Percentiles rank a stretch among this genome's conserved stretches.
Conservation (phyloP, 2,113 vertebrate genomes). For the Myrmecophaga tridactyla region DNA sequence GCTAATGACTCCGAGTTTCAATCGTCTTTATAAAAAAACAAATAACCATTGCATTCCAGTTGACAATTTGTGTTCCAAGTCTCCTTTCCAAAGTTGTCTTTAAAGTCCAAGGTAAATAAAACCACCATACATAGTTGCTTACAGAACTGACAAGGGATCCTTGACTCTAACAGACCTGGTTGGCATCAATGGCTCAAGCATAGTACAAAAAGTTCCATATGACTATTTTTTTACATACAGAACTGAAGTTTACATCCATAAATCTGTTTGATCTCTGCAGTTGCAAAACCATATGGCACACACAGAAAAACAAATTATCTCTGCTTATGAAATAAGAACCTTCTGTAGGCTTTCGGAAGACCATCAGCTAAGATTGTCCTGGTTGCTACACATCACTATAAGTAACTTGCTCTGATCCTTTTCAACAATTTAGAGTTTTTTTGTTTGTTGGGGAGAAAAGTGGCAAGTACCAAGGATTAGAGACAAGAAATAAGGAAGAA, state of each 20-base stretch:
- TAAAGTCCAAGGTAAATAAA: slow-evolving; percentile 69
- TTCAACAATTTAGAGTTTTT: slow-evolving; percentile 38
- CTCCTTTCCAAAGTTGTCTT: slow-evolving; percentile 65
- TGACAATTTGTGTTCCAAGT: slow-evolving; percentile 72
- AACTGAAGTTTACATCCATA: slow-evolving; percentile 76
- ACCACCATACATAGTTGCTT: slow-evolving; percentile 53
- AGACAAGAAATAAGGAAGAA: not conserved
- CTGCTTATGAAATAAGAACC: slow-evolving; percentile 77
- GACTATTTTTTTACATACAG: slow-evolving; percentile 58
- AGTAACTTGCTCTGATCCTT: slow-evolving; percentile 68
- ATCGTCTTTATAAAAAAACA: slow-evolving; percentile 60
- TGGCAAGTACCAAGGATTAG: not conserved
- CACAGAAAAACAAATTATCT: slow-evolving; percentile 79
- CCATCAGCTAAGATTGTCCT: slow-evolving; percentile 61
- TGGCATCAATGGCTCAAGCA: slow-evolving; percentile 60
- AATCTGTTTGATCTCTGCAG: slow-evolving; percentile 79
- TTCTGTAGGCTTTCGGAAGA: slow-evolving; percentile 71
- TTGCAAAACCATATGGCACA: slow-evolving; percentile 78
- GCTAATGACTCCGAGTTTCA: slow-evolving; percentile 71
- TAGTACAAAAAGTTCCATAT: slow-evolving; percentile 72
- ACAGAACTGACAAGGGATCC: slow-evolving; percentile 58
- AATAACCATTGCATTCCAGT: slow-evolving; percentile 66
- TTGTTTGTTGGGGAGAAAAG: not conserved
- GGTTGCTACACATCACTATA: slow-evolving; percentile 45
- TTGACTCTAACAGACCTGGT: slow-evolving; percentile 64